A percentile compares a stretch with the other conserved stretches of the same genome.
Evolutionary conservation across 1,140 invertebrate species (phyloP).

Genomic region (Pogonognathellus flavescens): DNA sequence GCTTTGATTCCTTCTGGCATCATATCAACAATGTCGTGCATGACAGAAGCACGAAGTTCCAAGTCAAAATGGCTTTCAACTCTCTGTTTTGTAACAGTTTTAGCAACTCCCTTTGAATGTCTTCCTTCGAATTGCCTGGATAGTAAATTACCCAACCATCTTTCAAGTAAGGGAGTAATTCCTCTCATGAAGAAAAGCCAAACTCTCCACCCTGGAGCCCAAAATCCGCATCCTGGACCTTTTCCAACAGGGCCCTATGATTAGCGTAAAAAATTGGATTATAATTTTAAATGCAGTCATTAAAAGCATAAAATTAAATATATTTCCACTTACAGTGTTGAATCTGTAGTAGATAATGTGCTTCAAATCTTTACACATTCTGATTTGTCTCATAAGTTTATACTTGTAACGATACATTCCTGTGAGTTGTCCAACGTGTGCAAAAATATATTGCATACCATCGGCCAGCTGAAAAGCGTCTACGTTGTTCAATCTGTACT

Average conservation of each 20-base stretch:
- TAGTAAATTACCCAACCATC: conserved; percentile 98
- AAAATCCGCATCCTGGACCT: conserved; percentile 98
- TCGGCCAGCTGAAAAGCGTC: conserved; percentile 99
- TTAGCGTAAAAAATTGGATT: background rate
- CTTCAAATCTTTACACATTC: conserved; percentile 99
- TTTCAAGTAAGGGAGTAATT: conserved; percentile 96
- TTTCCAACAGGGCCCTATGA: conserved; percentile 94
- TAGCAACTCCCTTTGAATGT: conserved; percentile 98
- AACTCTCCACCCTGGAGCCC: conserved; percentile 99
- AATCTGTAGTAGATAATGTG: conserved; percentile 99
- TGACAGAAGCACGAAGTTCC: conserved; percentile 96
- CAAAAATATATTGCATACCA: conserved; percentile 99
- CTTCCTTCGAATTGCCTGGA: conserved; percentile 99
- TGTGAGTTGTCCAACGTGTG: conserved; percentile 98
- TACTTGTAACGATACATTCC: conserved; percentile 98
- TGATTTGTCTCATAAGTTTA: conserved; percentile 99
- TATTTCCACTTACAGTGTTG: conserved; percentile 85
- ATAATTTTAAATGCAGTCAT: background rate
- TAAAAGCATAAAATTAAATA: background rate
- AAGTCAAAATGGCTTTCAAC: conserved; percentile 99
- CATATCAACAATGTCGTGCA: conserved; percentile 99
- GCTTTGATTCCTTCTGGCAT: conserved; percentile 99
- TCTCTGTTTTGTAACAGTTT: conserved; percentile 99
- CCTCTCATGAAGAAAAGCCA: conserved; percentile 99
- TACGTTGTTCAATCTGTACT: conserved; percentile 98